phyloP scores from a whole-genome alignment of 2,113 vertebrate genomes.

The Salvelinus sp. region DNA sequence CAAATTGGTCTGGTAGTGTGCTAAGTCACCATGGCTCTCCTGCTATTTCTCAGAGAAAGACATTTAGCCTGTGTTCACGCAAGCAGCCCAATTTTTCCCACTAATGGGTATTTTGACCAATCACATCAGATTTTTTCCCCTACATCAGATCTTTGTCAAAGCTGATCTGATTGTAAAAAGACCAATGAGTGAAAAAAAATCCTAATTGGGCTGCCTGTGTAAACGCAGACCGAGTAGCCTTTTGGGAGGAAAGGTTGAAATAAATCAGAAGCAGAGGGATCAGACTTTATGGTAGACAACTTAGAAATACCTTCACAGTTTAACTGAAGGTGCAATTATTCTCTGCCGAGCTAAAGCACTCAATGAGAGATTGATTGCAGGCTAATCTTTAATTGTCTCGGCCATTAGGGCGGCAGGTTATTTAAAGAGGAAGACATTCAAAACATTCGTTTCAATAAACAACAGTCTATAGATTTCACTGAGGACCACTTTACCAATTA shows the following conservation, averaged over 20 bases:
- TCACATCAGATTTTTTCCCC: too few species aligned
- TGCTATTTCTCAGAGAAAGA: slow-evolving; percentile 11
- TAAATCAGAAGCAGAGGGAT: slow-evolving; percentile 48
- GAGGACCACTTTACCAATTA: slow-evolving; percentile 57
- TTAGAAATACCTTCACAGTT: slow-evolving; percentile 39
- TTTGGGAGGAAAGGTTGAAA: slow-evolving; percentile 34
- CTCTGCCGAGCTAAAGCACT: slow-evolving; percentile 48
- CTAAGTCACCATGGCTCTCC: not conserved
- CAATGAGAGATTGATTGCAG: slow-evolving; percentile 58
- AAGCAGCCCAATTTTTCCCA: too few species aligned
- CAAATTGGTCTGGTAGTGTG: slow-evolving; percentile 15
- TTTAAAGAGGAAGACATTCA: slow-evolving; percentile 46
- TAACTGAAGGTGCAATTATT: slow-evolving; percentile 58
- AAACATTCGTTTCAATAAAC: slow-evolving; percentile 65
- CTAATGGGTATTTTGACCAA: too few species aligned
- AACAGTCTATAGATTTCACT: slow-evolving; percentile 44
- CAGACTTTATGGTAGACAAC: slow-evolving; percentile 42
- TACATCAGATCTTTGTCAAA: too few species aligned
- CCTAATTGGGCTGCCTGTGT: too few species aligned
- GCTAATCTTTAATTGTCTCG: slow-evolving; percentile 56
- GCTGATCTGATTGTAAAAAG: too few species aligned
- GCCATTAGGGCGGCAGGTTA: slow-evolving; percentile 59
- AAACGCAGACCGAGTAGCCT: not conserved
- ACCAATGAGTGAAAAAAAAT: too few species aligned
- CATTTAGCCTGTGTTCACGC: not conserved